These are phyloP conservation scores for Pristionchus entomophagus DNA, from an alignment of 2,888 invertebrate species.

Conservation along the genomic window DNA sequence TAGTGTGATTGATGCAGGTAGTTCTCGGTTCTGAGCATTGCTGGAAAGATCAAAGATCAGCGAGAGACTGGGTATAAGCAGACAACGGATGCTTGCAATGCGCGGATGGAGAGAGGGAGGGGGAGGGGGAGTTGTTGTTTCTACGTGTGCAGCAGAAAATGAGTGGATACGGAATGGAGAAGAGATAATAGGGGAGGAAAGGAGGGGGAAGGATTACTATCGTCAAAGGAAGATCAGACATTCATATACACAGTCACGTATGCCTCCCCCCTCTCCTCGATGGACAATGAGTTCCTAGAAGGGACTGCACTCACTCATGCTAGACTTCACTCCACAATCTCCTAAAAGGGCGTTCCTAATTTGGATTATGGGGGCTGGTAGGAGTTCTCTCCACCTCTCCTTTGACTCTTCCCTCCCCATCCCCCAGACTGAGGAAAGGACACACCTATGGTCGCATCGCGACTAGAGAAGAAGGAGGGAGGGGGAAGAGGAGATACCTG, in stretches of 20 bases:
- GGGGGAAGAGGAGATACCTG: not conserved
- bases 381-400: not conserved
- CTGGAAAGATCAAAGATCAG: not conserved
- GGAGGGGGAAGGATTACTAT: not conserved
- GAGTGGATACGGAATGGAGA: slow-evolving; percentile 18
- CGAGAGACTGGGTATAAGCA: not conserved
- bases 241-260: no score
- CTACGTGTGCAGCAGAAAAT: not conserved
- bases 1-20: slow-evolving; percentile 36
- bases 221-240: not conserved
- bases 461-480: not conserved
- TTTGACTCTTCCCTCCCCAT: not conserved
- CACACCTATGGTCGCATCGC: not conserved
- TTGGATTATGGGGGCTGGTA: not conserved
- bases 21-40: slow-evolving; percentile 14
- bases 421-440: not conserved
- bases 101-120: no score
- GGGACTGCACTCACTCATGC: not conserved
- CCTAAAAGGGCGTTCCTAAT: not conserved
- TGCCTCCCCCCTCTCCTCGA: not conserved
- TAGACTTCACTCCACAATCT: not conserved
- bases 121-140: not conserved
- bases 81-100: not conserved
- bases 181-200: not conserved
- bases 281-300: not conserved